Evolutionary conservation across 2,888 invertebrate genomes (phyloP).

Genomic region (Priocnemis perturbator): DNA sequence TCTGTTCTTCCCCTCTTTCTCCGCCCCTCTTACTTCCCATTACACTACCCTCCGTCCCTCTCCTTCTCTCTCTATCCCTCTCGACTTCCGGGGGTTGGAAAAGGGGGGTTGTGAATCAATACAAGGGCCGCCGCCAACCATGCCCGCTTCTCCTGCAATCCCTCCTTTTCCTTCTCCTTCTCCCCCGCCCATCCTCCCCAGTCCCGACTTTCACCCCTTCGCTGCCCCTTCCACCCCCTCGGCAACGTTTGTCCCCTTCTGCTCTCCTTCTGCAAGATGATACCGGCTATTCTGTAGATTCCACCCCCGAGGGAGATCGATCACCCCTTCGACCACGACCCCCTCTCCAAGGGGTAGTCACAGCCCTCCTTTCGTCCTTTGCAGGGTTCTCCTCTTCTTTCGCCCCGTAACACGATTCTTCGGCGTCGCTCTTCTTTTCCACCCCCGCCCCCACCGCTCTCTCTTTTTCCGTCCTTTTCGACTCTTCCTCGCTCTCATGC

Average conservation of each 20-base stretch:
- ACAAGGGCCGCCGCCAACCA: slow-evolving; percentile 69
- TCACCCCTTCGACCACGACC: slow-evolving; percentile 20
- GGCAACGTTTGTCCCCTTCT: slow-evolving; percentile 39
- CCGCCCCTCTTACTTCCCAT: background rate
- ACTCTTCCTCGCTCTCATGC: background rate
- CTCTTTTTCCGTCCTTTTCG: background rate
- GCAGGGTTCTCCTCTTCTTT: slow-evolving; percentile 9
- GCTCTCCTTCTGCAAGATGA: slow-evolving; percentile 45
- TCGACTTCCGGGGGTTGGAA: slow-evolving; percentile 32
- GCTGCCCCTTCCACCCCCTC: slow-evolving; percentile 15
- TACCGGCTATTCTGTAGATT: slow-evolving; percentile 48
- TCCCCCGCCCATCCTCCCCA: slow-evolving; percentile 14
- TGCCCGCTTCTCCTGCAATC: slow-evolving; percentile 23
- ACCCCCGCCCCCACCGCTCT: background rate
- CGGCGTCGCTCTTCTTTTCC: too few species aligned
- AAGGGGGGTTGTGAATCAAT: slow-evolving; percentile 59
- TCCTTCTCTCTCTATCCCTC: slow-evolving; percentile 1
- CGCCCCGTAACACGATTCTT: slow-evolving; percentile 9
- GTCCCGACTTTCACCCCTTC: background rate
- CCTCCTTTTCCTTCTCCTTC: background rate
- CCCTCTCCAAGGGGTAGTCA: background rate
- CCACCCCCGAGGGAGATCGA: slow-evolving; percentile 37
- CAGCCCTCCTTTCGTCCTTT: background rate
- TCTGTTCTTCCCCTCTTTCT: slow-evolving; percentile 17
- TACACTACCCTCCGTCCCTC: too few species aligned